Evolutionary conservation across 2,888 invertebrate species (phyloP), one percentile per base, ranked within the genome.

Genomic region (Drosophila anomalipes): DNA sequence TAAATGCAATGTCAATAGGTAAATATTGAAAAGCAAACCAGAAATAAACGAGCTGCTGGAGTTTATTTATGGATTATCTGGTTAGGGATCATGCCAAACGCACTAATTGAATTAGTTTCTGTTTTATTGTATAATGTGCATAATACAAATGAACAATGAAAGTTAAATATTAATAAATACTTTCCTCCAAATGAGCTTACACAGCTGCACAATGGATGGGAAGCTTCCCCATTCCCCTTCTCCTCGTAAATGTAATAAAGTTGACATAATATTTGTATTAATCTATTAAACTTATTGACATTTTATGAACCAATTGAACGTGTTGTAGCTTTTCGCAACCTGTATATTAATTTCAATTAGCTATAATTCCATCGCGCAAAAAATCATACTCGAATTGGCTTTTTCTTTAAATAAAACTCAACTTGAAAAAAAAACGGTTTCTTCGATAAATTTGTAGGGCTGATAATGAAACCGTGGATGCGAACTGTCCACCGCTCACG

Each of bases 401-500:
- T n/a, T 12, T 41, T 2, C 1, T 26, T 14, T 26, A 16, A 26
- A 26, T 26, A 4, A 16, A 26, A 22, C n/a, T 28, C 12, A 12
- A 30, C 14, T 22, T 14, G 14, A 26, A 35, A 58, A 22, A 54
- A 7, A 57, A 39, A 35, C 30, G 7, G 16, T 30, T 39, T 22
- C 9, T n/a, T 12, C 10, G 10, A 19, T 19, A 19, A 37, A 14
- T 35, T 41, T 74, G 3, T 12, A 83, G 83, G 12, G 74, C 86
- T 6, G 54, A 66, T 19, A 79, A 74, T 57, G 70, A 70, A 37
- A 61, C 10, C 2, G 89, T 83, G 22, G 92, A 92, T 19, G 91
- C 89, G 58, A 89, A 91, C 37, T 91, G 93, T 51, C 91, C 92
- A 7, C 82, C 92, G 4, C 65, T 93, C 49, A 77, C 82, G 41